These are phyloP conservation scores for Silurus asotus DNA, from an alignment of 2,113 vertebrate genomes.

Conservation along the genomic window DNA sequence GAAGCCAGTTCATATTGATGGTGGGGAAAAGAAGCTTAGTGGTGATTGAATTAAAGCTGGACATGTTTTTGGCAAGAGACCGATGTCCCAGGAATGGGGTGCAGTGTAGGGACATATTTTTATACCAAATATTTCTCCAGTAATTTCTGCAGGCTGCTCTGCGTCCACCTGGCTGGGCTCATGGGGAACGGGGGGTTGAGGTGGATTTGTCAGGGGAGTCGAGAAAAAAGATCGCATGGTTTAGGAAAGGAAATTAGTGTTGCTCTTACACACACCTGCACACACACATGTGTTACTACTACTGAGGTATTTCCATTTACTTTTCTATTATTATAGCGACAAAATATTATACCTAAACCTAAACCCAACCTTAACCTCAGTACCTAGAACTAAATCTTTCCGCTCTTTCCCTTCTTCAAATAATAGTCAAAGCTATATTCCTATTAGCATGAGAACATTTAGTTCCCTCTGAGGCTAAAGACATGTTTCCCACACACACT, in stretches of 20 bases:
- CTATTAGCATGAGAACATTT: neutral
- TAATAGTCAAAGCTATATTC: neutral
- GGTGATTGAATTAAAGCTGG: conserved; percentile 74
- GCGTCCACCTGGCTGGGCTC: conserved; percentile 58
- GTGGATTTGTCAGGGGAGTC: conserved; percentile 41
- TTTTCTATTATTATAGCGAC: neutral
- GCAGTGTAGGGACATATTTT: conserved; percentile 76
- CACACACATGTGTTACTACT: neutral
- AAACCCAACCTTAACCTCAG: neutral
- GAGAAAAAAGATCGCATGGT: conserved; percentile 27
- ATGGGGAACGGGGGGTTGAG: conserved; percentile 12
- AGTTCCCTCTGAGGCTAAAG: neutral
- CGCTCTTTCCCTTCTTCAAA: neutral
- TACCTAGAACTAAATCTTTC: neutral
- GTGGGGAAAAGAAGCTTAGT: conserved; percentile 58
- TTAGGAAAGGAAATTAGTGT: conserved; percentile 38
- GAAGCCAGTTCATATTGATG: conserved; percentile 67
- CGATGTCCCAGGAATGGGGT: conserved; percentile 75
- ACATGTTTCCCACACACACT: neutral
- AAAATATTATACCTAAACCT: neutral
- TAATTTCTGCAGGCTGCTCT: conserved; percentile 73
- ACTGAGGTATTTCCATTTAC: neutral
- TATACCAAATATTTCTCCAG: conserved; percentile 79
- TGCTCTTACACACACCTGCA: conserved; percentile 25
- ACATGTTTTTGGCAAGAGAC: conserved; percentile 67